phyloP scores from a whole-genome alignment of 2,888 invertebrate species.

The Sesamia inferens region DNA sequence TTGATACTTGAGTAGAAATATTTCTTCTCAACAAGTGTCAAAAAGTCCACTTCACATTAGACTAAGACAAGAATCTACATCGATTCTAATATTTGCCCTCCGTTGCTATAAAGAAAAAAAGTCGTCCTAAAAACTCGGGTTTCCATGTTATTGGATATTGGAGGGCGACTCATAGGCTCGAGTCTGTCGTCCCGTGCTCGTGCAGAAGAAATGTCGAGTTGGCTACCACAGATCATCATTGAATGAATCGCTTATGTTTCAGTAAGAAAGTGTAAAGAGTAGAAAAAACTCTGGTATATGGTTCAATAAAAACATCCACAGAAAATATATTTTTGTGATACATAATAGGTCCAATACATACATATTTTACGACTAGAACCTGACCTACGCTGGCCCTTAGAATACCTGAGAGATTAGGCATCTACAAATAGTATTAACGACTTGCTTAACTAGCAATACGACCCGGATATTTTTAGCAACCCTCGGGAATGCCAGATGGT shows the following conservation, averaged over 20 bases:
- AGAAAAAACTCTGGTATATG: too few relatives aligned
- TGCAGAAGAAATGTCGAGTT: too few relatives aligned
- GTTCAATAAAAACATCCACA: too few relatives aligned
- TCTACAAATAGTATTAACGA: constrained; percentile 20
- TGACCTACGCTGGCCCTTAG: background rate
- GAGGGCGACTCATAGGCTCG: too few relatives aligned
- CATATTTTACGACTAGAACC: background rate
- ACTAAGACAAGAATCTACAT: background rate
- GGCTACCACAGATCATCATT: too few relatives aligned
- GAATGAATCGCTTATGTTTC: too few relatives aligned
- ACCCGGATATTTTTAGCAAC: constrained; percentile 18
- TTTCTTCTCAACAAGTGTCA: background rate
- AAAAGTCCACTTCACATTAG: background rate
- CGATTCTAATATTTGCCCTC: background rate
- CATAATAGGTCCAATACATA: too few relatives aligned
- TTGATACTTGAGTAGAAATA: background rate
- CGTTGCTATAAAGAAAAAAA: background rate
- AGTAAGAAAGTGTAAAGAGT: too few relatives aligned
- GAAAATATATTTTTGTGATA: background rate
- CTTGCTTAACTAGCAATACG: constrained; percentile 17
- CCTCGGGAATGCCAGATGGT: constrained; percentile 30
- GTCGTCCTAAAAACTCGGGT: background rate
- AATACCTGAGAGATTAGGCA: background rate
- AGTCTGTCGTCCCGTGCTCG: background rate
- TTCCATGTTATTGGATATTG: too few relatives aligned